A percentile compares a stretch with the other conserved stretches of the same genome.
Conservation (phyloP, 2,113 vertebrate genomes). For the Ardeotis arabs region DNA sequence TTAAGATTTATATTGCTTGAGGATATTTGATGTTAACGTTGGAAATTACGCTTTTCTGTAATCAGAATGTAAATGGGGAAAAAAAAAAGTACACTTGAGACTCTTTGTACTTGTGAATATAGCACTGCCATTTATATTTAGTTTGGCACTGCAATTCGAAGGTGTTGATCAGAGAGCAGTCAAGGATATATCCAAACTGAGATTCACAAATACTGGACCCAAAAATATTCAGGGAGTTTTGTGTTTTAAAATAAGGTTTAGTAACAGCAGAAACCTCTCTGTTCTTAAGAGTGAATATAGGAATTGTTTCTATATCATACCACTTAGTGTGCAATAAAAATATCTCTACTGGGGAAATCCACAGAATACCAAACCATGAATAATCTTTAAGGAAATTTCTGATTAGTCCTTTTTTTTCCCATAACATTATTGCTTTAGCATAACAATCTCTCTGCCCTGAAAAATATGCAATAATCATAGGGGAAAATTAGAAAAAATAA, state of each 20-base stretch:
- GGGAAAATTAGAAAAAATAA: not conserved
- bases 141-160: not conserved
- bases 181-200: not conserved
- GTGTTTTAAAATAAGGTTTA: not conserved
- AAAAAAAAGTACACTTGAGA: not conserved
- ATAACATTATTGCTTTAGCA: not conserved
- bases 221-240: not conserved
- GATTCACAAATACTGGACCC: not conserved
- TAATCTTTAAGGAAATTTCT: not conserved
- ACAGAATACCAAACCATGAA: not conserved
- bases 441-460: not conserved
- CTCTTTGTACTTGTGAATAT: not conserved
- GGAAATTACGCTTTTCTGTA: slow-evolving; percentile 22
- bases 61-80: not conserved
- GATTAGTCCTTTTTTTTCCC: not conserved
- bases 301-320: not conserved
- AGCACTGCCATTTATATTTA: not conserved
- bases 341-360: not conserved
- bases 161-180: not conserved
- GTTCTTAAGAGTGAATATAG: not conserved
- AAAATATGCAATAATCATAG: not conserved
- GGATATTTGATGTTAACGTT: slow-evolving; percentile 34
- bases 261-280: not conserved
- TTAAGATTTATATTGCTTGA: slow-evolving; percentile 62
- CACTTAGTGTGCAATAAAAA: not conserved